Evolutionary conservation across 1,140 invertebrate genomes (phyloP).

Genomic region (Diorhabda sublineata): DNA sequence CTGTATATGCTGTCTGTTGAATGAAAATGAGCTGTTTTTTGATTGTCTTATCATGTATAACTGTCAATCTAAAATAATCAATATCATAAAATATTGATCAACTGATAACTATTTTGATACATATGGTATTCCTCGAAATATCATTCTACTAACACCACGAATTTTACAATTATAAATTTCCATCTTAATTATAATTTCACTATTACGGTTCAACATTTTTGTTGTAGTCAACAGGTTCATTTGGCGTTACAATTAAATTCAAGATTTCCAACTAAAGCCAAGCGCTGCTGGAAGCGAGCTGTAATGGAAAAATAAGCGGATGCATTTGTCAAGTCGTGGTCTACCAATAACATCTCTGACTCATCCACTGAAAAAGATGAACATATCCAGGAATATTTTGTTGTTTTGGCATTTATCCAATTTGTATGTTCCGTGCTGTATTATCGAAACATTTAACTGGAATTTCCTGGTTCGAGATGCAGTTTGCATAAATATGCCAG

Average conservation of each 20-base stretch:
- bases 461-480: conserved; percentile 32
- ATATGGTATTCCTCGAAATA: too few species aligned
- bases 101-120: too few species aligned
- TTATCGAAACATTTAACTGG: conserved; percentile 35
- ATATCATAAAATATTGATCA: too few species aligned
- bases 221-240: not conserved
- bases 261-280: conserved; percentile 4
- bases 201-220: not conserved
- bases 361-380: conserved; percentile 32
- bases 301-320: conserved; percentile 21
- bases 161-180: too few species aligned
- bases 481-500: conserved; percentile 32
- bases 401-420: conserved; percentile 37
- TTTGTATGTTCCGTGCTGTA: conserved; percentile 32
- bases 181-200: too few species aligned
- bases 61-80: too few species aligned
- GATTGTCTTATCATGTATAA: too few species aligned
- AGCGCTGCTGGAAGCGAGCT: conserved; percentile 4
- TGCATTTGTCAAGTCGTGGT: conserved; percentile 39
- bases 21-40: too few species aligned
- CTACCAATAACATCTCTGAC: conserved; percentile 39
- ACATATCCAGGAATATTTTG: conserved; percentile 31
- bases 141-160: too few species aligned
- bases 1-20: too few species aligned
- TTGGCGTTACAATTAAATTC: conserved; percentile 10